A percentile compares a stretch with the other conserved stretches of the same genome.
Conservation (phyloP, 1,140 invertebrate species). For the Drosophila sucinea region DNA sequence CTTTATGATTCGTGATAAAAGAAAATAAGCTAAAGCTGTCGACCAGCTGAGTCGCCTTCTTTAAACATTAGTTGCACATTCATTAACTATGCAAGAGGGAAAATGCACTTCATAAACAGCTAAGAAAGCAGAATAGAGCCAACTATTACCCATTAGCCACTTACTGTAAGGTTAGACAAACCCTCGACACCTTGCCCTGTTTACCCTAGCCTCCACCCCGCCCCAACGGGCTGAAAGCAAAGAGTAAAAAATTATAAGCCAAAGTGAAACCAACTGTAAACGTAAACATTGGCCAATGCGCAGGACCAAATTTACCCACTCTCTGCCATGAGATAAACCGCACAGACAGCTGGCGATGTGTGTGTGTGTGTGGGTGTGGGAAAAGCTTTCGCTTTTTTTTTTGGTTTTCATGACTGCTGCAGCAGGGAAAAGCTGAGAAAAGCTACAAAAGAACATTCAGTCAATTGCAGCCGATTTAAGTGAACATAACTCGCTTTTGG, state of each 20-base stretch:
- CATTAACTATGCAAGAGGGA: slow-evolving; percentile 37
- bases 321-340: background rate
- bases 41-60: background rate
- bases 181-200: background rate
- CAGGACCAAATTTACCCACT: slow-evolving; percentile 44
- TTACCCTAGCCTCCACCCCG: slow-evolving; percentile 6
- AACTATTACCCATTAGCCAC: background rate
- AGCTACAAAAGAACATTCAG: slow-evolving; percentile 74
- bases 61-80: slow-evolving; percentile 26
- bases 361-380: slow-evolving; percentile 18
- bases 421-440: slow-evolving; percentile 33
- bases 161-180: background rate
- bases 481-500: slow-evolving; percentile 36
- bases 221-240: slow-evolving; percentile 31
- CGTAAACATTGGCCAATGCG: slow-evolving; percentile 72
- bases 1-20: too few species aligned
- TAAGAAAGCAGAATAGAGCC: slow-evolving; percentile 34
- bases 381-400: slow-evolving; percentile 56
- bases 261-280: slow-evolving; percentile 57
- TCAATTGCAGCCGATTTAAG: slow-evolving; percentile 63
- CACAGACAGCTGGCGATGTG: slow-evolving; percentile 5
- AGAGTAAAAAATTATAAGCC: slow-evolving; percentile 16
- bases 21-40: background rate
- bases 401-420: background rate
- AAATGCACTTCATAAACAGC: slow-evolving; percentile 37